Conservation (phyloP, 2,113 vertebrate genomes). For the Myotis lucifugus region DNA sequence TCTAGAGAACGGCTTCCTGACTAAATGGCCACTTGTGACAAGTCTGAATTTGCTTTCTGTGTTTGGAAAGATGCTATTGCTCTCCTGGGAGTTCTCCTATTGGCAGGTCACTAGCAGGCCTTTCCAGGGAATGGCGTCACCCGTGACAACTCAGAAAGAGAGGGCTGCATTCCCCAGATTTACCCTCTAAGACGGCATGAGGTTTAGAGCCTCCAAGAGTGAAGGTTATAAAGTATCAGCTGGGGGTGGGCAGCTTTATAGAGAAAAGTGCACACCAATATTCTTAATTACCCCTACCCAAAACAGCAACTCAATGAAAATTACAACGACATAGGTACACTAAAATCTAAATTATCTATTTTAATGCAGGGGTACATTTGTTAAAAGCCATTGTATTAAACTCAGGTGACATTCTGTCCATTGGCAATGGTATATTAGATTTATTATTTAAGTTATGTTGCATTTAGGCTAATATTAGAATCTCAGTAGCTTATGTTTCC, state of each 20-base stretch:
- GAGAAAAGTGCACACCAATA: neutral
- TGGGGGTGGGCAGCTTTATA: neutral
- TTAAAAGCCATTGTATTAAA: conserved; percentile 42
- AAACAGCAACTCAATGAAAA: conserved; percentile 40
- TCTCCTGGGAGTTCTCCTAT: neutral
- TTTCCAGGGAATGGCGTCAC: neutral
- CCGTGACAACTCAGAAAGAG: neutral
- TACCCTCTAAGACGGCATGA: neutral
- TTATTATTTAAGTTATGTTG: conserved; percentile 49
- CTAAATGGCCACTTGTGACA: neutral
- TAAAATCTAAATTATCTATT: neutral
- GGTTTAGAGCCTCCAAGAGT: neutral
- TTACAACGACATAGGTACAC: neutral
- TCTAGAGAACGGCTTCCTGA: neutral
- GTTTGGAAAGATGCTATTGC: neutral
- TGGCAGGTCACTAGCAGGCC: neutral
- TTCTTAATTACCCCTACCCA: neutral
- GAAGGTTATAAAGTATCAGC: neutral
- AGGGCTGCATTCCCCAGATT: neutral
- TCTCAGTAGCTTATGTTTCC: neutral
- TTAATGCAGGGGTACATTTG: neutral
- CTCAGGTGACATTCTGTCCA: neutral
- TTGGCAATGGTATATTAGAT: conserved; percentile 42
- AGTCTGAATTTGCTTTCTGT: conserved; percentile 29
- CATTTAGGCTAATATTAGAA: neutral